Evolutionary conservation across 2,113 vertebrate species (phyloP).

Genomic region (Solea solea): DNA sequence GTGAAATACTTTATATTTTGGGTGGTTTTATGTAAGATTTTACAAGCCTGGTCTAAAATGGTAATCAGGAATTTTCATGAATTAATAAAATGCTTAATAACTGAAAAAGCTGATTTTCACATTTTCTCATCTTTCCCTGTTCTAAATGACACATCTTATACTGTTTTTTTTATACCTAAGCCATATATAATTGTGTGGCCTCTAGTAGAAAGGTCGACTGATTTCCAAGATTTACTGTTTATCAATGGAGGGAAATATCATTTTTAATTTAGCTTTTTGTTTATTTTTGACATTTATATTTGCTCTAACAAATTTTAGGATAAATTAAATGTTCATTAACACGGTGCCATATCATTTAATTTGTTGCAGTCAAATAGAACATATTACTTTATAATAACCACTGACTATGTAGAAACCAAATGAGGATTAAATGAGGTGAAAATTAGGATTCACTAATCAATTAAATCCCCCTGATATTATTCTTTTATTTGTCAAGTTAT

Average conservation of each 20-base stretch:
- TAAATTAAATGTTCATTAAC: background rate
- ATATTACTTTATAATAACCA: background rate
- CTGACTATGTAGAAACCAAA: background rate
- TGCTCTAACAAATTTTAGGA: background rate
- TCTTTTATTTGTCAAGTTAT: conserved; percentile 83
- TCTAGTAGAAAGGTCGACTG: no score
- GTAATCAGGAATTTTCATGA: background rate
- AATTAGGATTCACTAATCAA: conserved; percentile 62
- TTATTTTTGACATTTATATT: background rate
- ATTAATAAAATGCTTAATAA: conserved; percentile 3
- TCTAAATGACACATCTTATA: conserved; percentile 10
- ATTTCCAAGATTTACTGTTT: background rate
- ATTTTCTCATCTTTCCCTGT: no score
- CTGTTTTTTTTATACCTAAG: background rate
- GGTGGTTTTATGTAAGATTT: no score
- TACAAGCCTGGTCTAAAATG: no score
- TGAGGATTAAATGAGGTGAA: background rate
- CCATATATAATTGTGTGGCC: no score
- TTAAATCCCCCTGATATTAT: conserved; percentile 69
- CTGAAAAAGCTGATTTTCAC: background rate
- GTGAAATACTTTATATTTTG: conserved; percentile 16
- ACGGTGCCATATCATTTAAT: no score
- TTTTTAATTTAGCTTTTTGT: background rate
- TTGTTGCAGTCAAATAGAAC: no score
- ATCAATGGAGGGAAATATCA: background rate